Evolutionary conservation across 2,888 invertebrate genomes (phyloP).

Genomic region (Drosophila setosimentum): DNA sequence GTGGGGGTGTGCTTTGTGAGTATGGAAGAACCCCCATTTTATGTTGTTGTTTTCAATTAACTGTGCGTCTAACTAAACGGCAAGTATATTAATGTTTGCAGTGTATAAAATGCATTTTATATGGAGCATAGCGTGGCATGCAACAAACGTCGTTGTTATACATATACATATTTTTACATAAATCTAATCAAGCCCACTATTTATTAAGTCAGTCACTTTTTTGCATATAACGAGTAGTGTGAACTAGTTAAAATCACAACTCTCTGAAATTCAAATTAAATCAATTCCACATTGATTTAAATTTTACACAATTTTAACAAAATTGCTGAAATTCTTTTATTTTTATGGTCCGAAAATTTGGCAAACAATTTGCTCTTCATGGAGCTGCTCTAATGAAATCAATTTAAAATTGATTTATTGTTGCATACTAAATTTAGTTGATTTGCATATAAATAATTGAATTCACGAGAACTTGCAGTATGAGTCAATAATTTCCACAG

Average conservation of each 20-base stretch:
- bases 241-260: not conserved
- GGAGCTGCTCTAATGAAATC: not conserved
- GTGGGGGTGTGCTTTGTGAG: not conserved
- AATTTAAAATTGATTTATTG: not conserved
- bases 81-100: constrained; percentile 75
- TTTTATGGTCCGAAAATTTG: not conserved
- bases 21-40: not conserved
- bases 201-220: constrained; percentile 9
- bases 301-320: not conserved
- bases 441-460: not conserved
- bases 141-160: constrained; percentile 11
- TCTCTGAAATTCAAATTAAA: not conserved
- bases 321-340: not conserved
- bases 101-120: constrained; percentile 66
- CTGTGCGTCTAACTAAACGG: constrained; percentile 69
- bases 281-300: not conserved
- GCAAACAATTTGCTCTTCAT: not conserved
- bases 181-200: constrained; percentile 10
- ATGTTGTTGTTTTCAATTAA: constrained; percentile 75
- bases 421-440: not conserved
- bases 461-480: not conserved
- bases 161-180: constrained; percentile 5
- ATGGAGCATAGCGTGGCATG: constrained; percentile 14
- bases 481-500: not conserved
- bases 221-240: not conserved